phyloP scores from a whole-genome alignment of 2,113 vertebrate species.

The Rhynchomys soricoides region DNA sequence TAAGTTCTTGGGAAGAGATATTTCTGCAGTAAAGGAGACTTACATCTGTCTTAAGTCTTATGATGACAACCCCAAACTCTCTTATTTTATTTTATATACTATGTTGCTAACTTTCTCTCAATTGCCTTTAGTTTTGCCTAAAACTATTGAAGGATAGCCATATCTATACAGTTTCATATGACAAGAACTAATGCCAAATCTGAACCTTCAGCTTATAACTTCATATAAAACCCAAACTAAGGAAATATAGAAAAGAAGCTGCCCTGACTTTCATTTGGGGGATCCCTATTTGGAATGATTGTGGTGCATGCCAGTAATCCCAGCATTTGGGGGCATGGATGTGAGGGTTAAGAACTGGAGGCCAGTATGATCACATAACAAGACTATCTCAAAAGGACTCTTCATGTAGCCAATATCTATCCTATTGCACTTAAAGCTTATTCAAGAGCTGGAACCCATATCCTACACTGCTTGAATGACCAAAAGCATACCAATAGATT shows the following conservation, averaged over 20 bases:
- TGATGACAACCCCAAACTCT: background rate
- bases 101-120: background rate
- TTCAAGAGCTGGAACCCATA: background rate
- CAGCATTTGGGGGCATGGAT: background rate
- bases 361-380: background rate
- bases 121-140: background rate
- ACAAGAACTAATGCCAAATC: background rate
- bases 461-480: background rate
- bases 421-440: background rate
- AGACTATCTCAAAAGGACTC: background rate
- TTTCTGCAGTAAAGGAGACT: background rate
- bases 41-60: background rate
- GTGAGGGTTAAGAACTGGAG: background rate
- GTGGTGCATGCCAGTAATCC: background rate
- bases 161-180: background rate
- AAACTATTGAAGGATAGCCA: background rate
- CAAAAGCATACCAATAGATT: background rate
- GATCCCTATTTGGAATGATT: background rate
- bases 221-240: background rate
- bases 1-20: background rate
- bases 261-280: background rate
- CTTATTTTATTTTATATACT: background rate
- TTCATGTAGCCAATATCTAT: background rate
- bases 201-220: background rate
- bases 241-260: background rate